Conservation (phyloP, 2,797 vertebrate species). For the Lemur catta region DNA sequence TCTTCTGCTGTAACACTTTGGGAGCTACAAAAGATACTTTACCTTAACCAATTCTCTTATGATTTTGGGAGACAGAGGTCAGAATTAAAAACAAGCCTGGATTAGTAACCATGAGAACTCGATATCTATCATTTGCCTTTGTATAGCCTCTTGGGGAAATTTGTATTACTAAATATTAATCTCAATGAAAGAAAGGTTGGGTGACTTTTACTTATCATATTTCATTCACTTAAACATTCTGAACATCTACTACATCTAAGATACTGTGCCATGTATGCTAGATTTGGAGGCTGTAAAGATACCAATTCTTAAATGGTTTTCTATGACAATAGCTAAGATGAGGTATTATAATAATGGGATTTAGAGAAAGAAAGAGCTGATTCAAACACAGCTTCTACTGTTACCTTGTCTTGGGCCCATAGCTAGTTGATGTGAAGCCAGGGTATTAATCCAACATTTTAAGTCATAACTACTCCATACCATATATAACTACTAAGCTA, state of each 20-base stretch:
- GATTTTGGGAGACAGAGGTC: background rate
- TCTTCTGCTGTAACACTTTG: background rate
- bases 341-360: background rate
- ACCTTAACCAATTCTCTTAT: background rate
- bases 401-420: background rate
- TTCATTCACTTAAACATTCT: background rate
- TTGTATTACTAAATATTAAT: background rate
- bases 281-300: background rate
- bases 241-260: background rate
- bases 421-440: background rate
- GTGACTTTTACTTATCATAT: background rate
- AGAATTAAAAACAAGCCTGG: background rate
- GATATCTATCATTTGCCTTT: background rate
- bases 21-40: background rate
- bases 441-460: background rate
- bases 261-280: background rate
- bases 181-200: background rate
- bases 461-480: background rate
- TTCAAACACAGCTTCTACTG: background rate
- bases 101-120: background rate
- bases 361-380: background rate
- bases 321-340: background rate
- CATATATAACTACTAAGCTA: background rate
- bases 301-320: background rate
- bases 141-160: background rate